Evolutionary conservation across 2,113 vertebrate species (phyloP).

Genomic region (Hiodon alosoides): DNA sequence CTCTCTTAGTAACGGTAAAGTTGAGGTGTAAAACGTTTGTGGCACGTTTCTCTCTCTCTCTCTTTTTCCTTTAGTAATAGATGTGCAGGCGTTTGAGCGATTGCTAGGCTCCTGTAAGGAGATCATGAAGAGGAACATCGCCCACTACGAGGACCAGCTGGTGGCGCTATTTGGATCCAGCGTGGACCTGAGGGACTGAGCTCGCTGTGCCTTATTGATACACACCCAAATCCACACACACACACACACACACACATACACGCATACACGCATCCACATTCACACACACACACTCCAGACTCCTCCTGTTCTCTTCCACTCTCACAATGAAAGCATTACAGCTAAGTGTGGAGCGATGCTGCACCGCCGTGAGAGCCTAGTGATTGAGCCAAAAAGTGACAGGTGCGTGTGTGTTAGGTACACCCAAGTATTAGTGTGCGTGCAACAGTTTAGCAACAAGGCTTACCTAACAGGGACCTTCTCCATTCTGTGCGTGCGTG

Average conservation of each 20-base stretch:
- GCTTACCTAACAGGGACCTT: too few relatives aligned
- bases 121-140: constrained; percentile 99
- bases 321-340: constrained; percentile 35
- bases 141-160: constrained; percentile 95
- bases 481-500: too few relatives aligned
- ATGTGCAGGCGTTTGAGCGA: constrained; percentile 95
- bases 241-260: constrained; percentile 25
- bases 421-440: too few relatives aligned
- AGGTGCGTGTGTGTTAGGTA: too few relatives aligned
- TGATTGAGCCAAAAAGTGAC: too few relatives aligned
- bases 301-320: too few relatives aligned
- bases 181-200: constrained; percentile 88
- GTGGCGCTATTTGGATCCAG: constrained; percentile 97
- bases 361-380: too few relatives aligned
- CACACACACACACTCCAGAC: constrained; percentile 42
- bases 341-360: constrained; percentile 36
- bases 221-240: constrained; percentile 21
- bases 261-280: constrained; percentile 38
- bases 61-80: constrained; percentile 74
- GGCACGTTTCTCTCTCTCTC: too few relatives aligned
- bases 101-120: constrained; percentile 97
- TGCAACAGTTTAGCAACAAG: too few relatives aligned
- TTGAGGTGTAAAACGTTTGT: too few relatives aligned
- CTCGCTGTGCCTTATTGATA: constrained; percentile 65
- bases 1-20: too few relatives aligned